Conservation (phyloP, 2,888 invertebrate species). For the Aleiodes alternator region DNA sequence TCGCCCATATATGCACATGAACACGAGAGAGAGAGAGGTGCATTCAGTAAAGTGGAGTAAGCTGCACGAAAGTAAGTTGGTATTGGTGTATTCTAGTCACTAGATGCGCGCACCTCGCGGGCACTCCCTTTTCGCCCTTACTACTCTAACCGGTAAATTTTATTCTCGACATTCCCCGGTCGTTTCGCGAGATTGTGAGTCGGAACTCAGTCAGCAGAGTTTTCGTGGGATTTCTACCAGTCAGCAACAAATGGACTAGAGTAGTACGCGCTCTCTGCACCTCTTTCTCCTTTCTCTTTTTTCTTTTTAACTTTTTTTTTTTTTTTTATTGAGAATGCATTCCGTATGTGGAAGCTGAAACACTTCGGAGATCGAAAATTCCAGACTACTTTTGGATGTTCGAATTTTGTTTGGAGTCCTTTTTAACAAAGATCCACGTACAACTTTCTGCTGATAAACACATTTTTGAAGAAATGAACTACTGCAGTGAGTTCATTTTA, state of each 20-base stretch:
- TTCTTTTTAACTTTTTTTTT: not conserved
- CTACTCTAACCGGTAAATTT: constrained; percentile 50
- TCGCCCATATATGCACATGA: constrained; percentile 8
- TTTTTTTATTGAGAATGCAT: too few species aligned
- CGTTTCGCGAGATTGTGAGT: constrained; percentile 57
- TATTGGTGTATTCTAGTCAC: too few species aligned
- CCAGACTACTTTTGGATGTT: too few species aligned
- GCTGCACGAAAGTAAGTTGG: not conserved
- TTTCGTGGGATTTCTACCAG: constrained; percentile 41
- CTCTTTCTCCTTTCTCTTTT: not conserved
- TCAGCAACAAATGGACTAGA: constrained; percentile 48
- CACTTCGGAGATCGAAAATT: too few species aligned
- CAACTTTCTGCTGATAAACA: too few species aligned
- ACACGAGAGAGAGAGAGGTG: not conserved
- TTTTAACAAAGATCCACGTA: too few species aligned
- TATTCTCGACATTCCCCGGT: constrained; percentile 51
- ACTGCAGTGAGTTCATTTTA: too few species aligned
- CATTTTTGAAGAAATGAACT: too few species aligned
- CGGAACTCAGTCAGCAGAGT: constrained; percentile 58
- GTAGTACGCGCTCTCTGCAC: constrained; percentile 14
- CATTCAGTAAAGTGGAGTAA: too few species aligned
- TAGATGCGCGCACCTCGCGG: too few species aligned
- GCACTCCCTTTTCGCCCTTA: not conserved
- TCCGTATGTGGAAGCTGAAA: too few species aligned
- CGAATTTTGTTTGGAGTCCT: too few species aligned